Evolutionary conservation across 2,888 invertebrate species (phyloP).

Genomic region (Criorhina ranunculi): DNA sequence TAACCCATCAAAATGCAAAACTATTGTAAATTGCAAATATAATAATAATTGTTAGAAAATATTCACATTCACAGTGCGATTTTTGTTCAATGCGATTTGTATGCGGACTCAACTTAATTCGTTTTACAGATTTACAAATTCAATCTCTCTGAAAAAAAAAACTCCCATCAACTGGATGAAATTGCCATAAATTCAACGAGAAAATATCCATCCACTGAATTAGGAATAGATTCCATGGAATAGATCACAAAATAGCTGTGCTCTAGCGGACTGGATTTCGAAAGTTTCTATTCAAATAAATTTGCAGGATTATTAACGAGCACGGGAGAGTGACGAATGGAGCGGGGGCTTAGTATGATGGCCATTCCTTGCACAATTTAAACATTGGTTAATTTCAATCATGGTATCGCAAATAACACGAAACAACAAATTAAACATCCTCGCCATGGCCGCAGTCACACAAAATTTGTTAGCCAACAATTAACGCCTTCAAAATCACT

Average conservation of each 20-base stretch:
- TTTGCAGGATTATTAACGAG: constrained; percentile 15
- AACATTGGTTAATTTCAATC: constrained; percentile 42
- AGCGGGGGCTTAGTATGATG: constrained; percentile 2
- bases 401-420: constrained; percentile 24
- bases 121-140: constrained; percentile 51
- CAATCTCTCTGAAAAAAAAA: neutral
- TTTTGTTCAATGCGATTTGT: constrained; percentile 16
- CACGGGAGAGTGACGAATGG: neutral
- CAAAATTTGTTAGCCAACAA: constrained; percentile 35
- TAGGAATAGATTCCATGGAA: constrained; percentile 7
- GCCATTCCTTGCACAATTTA: constrained; percentile 29
- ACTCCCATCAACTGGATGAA: constrained; percentile 13
- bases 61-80: constrained; percentile 12
- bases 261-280: neutral
- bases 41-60: constrained; percentile 31
- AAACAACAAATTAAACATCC: constrained; percentile 48
- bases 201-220: constrained; percentile 7
- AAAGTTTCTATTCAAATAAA: constrained; percentile 21
- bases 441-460: constrained; percentile 8
- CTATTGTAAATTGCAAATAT: constrained; percentile 47
- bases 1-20: constrained; percentile 54
- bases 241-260: constrained; percentile 7
- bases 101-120: neutral
- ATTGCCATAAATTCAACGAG: constrained; percentile 35
- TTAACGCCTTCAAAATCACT: constrained; percentile 40